Evolutionary conservation across 2,113 vertebrate genomes (phyloP), one percentile per base, ranked within the genome.

Genomic region (Takifugu bimaculatus): DNA sequence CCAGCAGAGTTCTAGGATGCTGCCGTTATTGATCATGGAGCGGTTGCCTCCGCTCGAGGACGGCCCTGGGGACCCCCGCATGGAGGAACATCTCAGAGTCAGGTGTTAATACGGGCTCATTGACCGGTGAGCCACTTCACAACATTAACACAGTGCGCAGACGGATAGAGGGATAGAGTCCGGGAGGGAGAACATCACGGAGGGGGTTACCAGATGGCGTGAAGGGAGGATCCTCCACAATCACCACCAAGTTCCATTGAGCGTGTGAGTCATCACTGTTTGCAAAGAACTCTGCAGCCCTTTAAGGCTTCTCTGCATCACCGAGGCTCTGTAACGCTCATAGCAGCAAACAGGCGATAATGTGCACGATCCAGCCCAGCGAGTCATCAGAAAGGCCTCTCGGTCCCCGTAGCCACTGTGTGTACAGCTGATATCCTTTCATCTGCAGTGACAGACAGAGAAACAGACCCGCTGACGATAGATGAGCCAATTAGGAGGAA

Each of bases 21-120:
- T 80, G 82, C 68, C 77, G 62, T 57, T 88, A 91, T 91, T 75
- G 90, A 91, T 91, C 70, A 44, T 29, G 79, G 80, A 82, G 84
- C 77, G 79, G 81, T 80, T 81, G 71, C 73, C 64, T 63, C 54
- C 68, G 81, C 78, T 67, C 61, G 53, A 57, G 67, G 75, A 62
- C 79, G 65, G 71, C 49, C 89, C 79, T 80, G 35, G 43, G 86
- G 84, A 87, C 80, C 32, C 68, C 75, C 68, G 58, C 74, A 59
- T 51, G 54, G 65, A 80, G 74, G 74, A 86, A 82, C 80, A 48
- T 61, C 68, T 69, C 49, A 70, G 81, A 89, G 83, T 87, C 89
- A 88, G 85, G 86, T 90, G 89, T 88, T 90, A 90, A 92, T 88
- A 88, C 80, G 82, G 84, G 80, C 82, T 87, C 88, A 88, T 86